Conservation (phyloP, 2,888 invertebrate species). For the Notocelia uddmanniana region DNA sequence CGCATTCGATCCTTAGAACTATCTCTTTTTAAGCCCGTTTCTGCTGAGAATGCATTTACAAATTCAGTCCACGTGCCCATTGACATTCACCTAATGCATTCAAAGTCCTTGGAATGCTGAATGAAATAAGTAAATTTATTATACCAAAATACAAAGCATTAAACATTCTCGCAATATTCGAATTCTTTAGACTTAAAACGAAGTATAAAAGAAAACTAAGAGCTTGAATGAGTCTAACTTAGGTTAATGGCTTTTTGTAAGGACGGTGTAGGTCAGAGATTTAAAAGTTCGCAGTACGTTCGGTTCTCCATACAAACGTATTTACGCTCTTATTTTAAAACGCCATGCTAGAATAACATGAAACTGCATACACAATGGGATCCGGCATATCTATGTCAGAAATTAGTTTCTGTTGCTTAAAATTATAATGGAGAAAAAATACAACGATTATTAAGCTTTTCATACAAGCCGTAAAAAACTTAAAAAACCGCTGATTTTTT, state of each 20-base stretch:
- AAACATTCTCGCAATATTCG: not conserved
- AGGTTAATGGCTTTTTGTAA: not conserved
- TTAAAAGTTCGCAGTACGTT: no score
- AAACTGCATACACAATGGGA: no score
- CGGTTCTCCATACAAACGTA: no score
- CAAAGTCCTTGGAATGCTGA: not conserved
- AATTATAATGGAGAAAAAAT: no score
- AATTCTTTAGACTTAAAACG: not conserved
- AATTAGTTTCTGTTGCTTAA: no score
- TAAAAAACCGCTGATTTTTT: no score
- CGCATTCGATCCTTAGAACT: not conserved
- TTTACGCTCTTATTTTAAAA: no score
- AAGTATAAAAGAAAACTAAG: not conserved
- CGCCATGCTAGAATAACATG: no score
- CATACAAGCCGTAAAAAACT: no score
- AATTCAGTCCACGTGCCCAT: not conserved
- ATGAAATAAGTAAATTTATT: conserved; percentile 7
- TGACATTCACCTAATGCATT: not conserved
- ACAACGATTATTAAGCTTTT: no score
- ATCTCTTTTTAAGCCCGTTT: not conserved
- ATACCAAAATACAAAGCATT: not conserved
- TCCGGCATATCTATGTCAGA: no score
- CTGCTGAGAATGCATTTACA: not conserved
- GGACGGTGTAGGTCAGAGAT: not conserved
- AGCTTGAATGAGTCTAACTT: not conserved